Conservation (phyloP, 37 sponge, comb jelly and placozoan species). For the Spongia lamella region DNA sequence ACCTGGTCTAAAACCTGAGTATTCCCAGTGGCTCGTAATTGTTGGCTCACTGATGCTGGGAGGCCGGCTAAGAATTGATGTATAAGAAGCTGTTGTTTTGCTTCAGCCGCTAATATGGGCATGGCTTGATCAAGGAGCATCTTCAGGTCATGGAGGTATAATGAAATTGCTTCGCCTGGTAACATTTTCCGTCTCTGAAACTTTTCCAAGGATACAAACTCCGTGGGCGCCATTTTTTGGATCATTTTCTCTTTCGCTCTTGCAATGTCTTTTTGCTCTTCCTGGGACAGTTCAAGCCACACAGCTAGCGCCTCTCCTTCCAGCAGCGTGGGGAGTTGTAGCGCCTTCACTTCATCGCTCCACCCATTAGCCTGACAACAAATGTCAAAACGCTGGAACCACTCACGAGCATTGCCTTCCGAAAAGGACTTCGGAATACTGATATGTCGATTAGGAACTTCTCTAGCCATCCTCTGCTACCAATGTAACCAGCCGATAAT, state of each 20-base stretch:
- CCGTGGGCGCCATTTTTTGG: constrained; percentile 7
- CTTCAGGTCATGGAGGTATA: constrained; percentile 4
- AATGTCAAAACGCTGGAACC: too few species aligned
- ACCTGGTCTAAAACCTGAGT: not conserved
- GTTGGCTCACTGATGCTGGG: not conserved
- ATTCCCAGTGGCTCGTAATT: not conserved
- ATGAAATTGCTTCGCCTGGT: not conserved
- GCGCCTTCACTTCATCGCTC: too few species aligned
- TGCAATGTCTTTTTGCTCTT: too few species aligned
- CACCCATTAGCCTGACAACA: too few species aligned
- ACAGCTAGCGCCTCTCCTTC: too few species aligned
- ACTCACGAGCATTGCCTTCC: too few species aligned
- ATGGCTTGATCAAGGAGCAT: constrained; percentile 11
- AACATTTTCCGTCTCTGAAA: constrained; percentile 4
- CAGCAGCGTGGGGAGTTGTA: too few species aligned
- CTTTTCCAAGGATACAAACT: constrained; percentile 8
- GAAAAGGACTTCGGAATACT: too few species aligned
- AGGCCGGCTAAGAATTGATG: not conserved
- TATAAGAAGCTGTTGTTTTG: constrained; percentile 1
- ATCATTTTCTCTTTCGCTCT: constrained; percentile 13
- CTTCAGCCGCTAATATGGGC: not conserved
- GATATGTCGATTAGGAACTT: too few species aligned
- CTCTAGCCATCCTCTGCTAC: too few species aligned
- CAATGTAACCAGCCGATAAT: too few species aligned
- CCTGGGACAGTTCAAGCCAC: constrained; percentile 3